phyloP scores from a whole-genome alignment of 2,113 vertebrate genomes.

The Lasiurus borealis region DNA sequence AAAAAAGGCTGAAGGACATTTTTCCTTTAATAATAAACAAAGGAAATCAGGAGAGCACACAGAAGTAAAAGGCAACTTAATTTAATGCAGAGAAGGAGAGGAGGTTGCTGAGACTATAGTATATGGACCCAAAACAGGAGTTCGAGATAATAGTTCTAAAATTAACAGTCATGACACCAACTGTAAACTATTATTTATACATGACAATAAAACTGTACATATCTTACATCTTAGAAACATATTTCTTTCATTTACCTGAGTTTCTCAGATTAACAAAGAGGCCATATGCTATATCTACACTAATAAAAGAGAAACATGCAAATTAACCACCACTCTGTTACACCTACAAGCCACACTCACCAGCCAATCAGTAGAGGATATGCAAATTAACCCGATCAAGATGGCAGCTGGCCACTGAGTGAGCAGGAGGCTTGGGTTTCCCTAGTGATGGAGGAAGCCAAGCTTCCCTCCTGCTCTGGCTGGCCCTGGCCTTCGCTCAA shows the following conservation, averaged over 20 bases:
- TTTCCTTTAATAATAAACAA: conserved; percentile 39
- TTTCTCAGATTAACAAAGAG: conserved; percentile 36
- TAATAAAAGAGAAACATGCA: too few relatives aligned
- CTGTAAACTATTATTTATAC: conserved; percentile 20
- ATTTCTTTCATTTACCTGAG: conserved; percentile 2
- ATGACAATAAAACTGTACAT: neutral
- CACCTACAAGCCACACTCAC: too few relatives aligned
- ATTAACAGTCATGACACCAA: conserved; percentile 1
- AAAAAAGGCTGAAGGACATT: conserved; percentile 19
- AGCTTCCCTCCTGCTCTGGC: too few relatives aligned
- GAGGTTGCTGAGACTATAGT: neutral
- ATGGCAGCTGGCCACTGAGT: too few relatives aligned
- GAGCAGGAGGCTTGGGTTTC: too few relatives aligned
- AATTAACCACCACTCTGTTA: too few relatives aligned
- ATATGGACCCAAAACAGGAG: neutral
- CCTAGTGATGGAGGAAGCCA: too few relatives aligned
- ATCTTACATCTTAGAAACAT: conserved; percentile 16
- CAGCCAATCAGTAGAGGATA: too few relatives aligned
- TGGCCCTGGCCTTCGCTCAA: too few relatives aligned
- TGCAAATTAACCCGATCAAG: too few relatives aligned
- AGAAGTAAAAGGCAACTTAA: conserved; percentile 27
- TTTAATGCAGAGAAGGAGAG: neutral
- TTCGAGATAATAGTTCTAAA: conserved; percentile 22
- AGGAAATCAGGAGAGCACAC: neutral
- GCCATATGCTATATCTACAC: neutral